Conservation (phyloP, 2,888 invertebrate genomes). For the Lacanobia wlatinum region DNA sequence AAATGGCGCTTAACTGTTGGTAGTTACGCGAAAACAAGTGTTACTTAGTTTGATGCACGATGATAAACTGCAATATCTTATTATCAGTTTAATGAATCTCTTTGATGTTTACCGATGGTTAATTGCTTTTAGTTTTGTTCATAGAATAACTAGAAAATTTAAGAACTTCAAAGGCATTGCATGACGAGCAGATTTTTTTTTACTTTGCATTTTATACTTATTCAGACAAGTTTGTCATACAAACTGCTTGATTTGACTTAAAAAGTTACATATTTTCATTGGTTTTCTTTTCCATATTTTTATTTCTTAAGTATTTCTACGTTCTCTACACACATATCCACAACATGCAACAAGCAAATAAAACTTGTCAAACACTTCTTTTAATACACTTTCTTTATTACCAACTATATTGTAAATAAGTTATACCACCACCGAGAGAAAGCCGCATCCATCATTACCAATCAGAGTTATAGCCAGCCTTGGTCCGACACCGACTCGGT, state of each 20-base stretch:
- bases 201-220: not conserved
- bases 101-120: slow-evolving; percentile 61
- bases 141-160: slow-evolving; percentile 13
- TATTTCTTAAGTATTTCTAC: not conserved
- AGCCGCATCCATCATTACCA: slow-evolving; percentile 22
- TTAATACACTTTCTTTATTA: not conserved
- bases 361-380: not conserved
- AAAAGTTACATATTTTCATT: not conserved
- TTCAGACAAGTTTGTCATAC: not conserved
- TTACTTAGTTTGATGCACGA: slow-evolving; percentile 56
- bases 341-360: not conserved
- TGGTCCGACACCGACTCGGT: slow-evolving; percentile 1
- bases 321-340: not conserved
- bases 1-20: slow-evolving; percentile 47
- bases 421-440: slow-evolving; percentile 18
- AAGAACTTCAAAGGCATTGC: not conserved
- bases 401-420: not conserved
- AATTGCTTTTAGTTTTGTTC: slow-evolving; percentile 55
- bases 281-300: not conserved
- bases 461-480: slow-evolving; percentile 22
- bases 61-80: slow-evolving; percentile 63
- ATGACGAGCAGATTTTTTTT: too few species aligned
- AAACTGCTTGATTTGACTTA: too few species aligned
- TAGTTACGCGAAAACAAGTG: slow-evolving; percentile 60
- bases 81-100: slow-evolving; percentile 56